Base-by-base conservation (phyloP, 2,797 vertebrate species). In the Lepilemur ruficaudatus region DNA sequence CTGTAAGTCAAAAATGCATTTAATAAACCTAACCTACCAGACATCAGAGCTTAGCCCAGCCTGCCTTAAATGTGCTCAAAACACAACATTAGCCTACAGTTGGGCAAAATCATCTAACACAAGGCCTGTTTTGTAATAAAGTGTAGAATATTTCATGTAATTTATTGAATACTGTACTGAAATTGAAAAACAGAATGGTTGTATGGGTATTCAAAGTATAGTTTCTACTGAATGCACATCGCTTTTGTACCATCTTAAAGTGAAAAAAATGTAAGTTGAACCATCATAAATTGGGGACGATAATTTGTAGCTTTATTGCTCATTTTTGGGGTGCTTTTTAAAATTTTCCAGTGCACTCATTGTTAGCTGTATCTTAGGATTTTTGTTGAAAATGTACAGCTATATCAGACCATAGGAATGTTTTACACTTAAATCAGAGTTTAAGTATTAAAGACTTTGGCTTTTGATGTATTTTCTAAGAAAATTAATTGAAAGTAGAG, bases 401-500 rank as follows among this genome's bases (percentile, higher is more conserved):
- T 48, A 1, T 55, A 52, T 93, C 13, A 94, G 69, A 50, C 55
- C 46, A n/a, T 55, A 67, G 35, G 83, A 89, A 57, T 94, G 57
- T 38, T 43, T 75, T 82, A 91, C 7, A 67, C 11, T 92, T 50
- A 82, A 84, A 12, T 87, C 12, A 72, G 17, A 83, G 22, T 92
- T 38, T 86, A 48, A 50, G 23, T 88, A 43, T 87, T 95, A 61
- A 75, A 89, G 79, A 70, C 14, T 25, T 80, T 61, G 46, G 20
- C 43, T 93, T 93, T 93, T 83, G 78, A 89, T 32, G 9, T 81
- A 30, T 72, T 80, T 85, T 76, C 52, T 85, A 63, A 79, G 72
- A 30, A 76, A 89, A 32, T 48, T 89, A 86, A 38, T 57, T 89
- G 43, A 69, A 78, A 59, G n/a, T 90, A 76, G n/a, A 70, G 13